Conservation (phyloP, 2,888 invertebrate species). For the Drosophila anomalata region DNA sequence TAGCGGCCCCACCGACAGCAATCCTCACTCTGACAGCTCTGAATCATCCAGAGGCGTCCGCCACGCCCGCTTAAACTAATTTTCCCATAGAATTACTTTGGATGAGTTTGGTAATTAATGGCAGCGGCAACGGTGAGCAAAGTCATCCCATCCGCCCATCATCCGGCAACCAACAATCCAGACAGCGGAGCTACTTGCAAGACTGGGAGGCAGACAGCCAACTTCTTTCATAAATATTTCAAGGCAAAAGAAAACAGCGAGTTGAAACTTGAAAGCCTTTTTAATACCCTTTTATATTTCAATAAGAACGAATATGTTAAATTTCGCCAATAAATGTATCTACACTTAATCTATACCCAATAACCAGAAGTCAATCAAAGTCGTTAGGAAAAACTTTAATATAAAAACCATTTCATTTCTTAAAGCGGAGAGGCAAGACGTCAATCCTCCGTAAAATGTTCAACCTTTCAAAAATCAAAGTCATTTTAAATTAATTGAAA, state of each 20-base stretch:
- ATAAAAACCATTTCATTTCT: neutral
- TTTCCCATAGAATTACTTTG: constrained; percentile 75
- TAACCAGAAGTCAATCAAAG: no score
- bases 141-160: constrained; percentile 9
- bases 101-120: constrained; percentile 78
- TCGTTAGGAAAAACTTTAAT: no score
- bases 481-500: constrained; percentile 46
- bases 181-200: neutral
- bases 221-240: constrained; percentile 31
- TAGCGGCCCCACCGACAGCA: constrained; percentile 36
- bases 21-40: constrained; percentile 42
- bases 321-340: no score
- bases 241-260: neutral
- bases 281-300: neutral
- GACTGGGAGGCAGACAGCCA: neutral
- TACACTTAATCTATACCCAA: no score
- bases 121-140: constrained; percentile 41
- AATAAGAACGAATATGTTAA: no score
- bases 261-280: neutral
- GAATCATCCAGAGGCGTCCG: constrained; percentile 38
- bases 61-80: constrained; percentile 65
- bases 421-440: neutral
- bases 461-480: constrained; percentile 32
- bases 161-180: constrained; percentile 1
- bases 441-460: constrained; percentile 20